Conservation (phyloP, 2,113 vertebrate species). For the Zosterops lateralis region DNA sequence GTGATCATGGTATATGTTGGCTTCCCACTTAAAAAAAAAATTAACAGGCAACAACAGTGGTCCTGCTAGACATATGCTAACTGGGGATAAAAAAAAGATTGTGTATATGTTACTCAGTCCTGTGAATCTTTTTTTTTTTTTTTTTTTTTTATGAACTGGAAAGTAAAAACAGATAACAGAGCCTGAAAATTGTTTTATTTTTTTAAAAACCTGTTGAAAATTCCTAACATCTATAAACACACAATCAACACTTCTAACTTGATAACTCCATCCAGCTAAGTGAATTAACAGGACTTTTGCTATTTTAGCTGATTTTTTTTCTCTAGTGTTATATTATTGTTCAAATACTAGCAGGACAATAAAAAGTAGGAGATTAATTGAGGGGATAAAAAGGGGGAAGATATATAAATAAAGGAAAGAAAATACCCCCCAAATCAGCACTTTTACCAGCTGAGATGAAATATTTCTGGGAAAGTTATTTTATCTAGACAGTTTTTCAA, state of each 20-base stretch:
- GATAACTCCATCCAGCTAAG: not conserved
- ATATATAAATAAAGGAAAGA: not conserved
- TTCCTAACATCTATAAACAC: conserved; percentile 17
- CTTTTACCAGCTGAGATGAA: conserved; percentile 32
- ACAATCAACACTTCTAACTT: conserved; percentile 22
- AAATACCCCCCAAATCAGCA: not conserved
- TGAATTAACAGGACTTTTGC: not conserved
- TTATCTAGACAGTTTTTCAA: not conserved
- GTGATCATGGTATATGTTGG: conserved; percentile 14
- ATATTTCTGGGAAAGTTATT: not conserved
- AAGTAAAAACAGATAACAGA: conserved; percentile 28
- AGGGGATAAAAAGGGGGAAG: not conserved
- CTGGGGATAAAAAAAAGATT: not conserved
- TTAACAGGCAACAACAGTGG: conserved; percentile 9
- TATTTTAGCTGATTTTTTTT: not conserved
- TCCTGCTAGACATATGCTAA: conserved; percentile 53
- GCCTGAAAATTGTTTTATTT: conserved; percentile 39
- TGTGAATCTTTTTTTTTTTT: not conserved
- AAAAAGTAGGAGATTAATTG: not conserved
- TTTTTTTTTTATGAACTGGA: conserved; percentile 25
- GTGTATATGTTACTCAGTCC: conserved; percentile 10
- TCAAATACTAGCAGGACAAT: not conserved
- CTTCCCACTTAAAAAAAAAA: conserved; percentile 37
- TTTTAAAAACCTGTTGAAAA: conserved; percentile 44
- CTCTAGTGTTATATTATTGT: not conserved